Percentiles rank a stretch among this genome's conserved stretches.
Conservation (phyloP, 2,797 vertebrate genomes). For the Siniperca scherzeri region DNA sequence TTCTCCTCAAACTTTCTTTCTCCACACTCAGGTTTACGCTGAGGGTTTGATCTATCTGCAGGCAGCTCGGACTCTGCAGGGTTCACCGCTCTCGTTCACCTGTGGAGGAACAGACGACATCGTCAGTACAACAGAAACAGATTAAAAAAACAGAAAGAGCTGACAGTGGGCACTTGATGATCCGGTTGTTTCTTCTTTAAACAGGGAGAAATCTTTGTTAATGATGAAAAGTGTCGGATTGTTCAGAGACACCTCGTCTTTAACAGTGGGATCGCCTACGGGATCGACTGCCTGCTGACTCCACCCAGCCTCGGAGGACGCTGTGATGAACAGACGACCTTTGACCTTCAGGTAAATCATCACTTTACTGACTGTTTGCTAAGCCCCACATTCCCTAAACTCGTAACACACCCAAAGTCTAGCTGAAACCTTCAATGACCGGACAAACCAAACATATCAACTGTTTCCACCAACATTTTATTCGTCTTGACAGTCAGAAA, state of each 20-base stretch:
- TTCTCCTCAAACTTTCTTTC: background rate
- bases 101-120: slow-evolving; percentile 85
- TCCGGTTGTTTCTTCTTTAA: rapidly evolving
- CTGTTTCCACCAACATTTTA: no score
- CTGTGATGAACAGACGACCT: slow-evolving; percentile 85
- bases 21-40: slow-evolving; percentile 82
- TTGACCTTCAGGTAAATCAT: slow-evolving; percentile 84
- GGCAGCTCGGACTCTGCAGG: slow-evolving; percentile 90
- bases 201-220: slow-evolving; percentile 92
- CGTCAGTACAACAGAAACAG: slow-evolving; percentile 79
- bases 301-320: slow-evolving; percentile 92
- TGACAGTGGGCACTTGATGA: background rate
- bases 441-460: background rate
- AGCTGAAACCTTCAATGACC: background rate
- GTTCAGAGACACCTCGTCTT: slow-evolving; percentile 90
- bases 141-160: background rate
- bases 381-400: background rate
- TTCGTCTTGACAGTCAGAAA: no score
- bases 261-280: slow-evolving; percentile 88
- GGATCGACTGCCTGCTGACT: slow-evolving; percentile 92
- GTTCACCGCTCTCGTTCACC: slow-evolving; percentile 87
- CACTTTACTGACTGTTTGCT: background rate
- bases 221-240: slow-evolving; percentile 86
- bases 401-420: no score
- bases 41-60: slow-evolving; percentile 79